phyloP scores from a whole-genome alignment of 2,113 vertebrate species.

The Dasypus novemcinctus region DNA sequence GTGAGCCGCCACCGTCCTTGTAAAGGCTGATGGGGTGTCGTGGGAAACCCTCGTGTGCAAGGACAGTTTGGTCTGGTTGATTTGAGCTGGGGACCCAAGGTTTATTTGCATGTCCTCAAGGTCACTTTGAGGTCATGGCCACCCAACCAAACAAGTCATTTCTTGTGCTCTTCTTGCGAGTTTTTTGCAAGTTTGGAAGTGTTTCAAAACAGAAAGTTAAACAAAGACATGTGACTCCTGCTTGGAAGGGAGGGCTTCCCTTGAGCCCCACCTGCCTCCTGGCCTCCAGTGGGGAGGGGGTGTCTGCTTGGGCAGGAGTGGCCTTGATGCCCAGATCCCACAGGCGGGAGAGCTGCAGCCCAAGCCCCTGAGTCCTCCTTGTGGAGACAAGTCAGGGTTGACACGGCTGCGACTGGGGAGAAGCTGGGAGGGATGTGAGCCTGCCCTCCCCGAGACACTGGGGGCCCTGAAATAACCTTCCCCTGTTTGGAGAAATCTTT shows the following conservation, averaged over 20 bases:
- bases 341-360: background rate
- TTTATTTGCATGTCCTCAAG: background rate
- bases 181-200: background rate
- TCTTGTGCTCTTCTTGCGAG: background rate
- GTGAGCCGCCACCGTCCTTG: background rate
- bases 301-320: background rate
- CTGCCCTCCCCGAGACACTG: background rate
- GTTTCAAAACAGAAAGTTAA: conserved; percentile 6
- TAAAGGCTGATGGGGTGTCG: rapidly evolving
- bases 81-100: background rate
- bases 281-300: no score
- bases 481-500: background rate
- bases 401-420: background rate
- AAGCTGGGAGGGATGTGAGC: background rate
- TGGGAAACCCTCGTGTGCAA: background rate
- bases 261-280: background rate
- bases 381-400: background rate
- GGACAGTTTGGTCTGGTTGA: background rate
- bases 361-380: background rate
- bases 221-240: background rate
- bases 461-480: background rate
- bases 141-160: background rate
- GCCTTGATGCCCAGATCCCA: background rate
- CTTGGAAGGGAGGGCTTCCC: background rate
- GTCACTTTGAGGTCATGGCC: background rate